These are phyloP conservation scores for Triplophysa rosa DNA, from an alignment of 2,113 vertebrate genomes.

Conservation along the genomic window DNA sequence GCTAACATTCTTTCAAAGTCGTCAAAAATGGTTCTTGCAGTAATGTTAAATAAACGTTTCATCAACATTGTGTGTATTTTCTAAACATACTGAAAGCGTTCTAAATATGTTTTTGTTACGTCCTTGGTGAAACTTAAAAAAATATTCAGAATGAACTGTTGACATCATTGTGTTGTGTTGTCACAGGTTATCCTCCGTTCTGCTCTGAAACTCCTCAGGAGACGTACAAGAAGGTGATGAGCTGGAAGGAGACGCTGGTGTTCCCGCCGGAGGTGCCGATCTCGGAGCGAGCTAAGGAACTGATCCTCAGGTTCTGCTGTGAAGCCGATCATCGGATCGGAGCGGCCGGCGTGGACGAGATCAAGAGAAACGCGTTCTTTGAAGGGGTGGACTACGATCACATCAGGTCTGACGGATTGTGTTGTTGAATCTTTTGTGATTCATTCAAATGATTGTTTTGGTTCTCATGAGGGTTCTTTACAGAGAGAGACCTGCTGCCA, in stretches of 20 bases:
- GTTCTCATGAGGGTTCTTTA: conserved; percentile 11
- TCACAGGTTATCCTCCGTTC: conserved; percentile 84
- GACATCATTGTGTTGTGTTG: conserved; percentile 10
- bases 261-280: conserved; percentile 90
- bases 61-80: too few species aligned
- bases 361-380: conserved; percentile 87
- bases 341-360: conserved; percentile 85
- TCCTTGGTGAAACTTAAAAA: too few species aligned
- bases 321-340: conserved; percentile 88
- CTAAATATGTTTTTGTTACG: too few species aligned
- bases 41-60: too few species aligned
- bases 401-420: conserved; percentile 75
- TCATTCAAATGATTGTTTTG: not conserved
- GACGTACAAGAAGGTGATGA: conserved; percentile 90
- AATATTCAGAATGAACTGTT: not conserved
- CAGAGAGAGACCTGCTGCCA: conserved; percentile 89
- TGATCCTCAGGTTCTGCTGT: conserved; percentile 90
- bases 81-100: too few species aligned
- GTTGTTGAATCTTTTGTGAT: not conserved
- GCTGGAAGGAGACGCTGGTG: conserved; percentile 87
- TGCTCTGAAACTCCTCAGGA: conserved; percentile 89
- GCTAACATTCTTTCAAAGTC: too few species aligned
- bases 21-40: too few species aligned
- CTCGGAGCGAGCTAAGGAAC: conserved; percentile 87
- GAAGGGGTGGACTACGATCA: conserved; percentile 91